A percentile compares a stretch with the other conserved stretches of the same genome.
phyloP scores from a whole-genome alignment of 2,888 invertebrate genomes.

The Sympetrum striolatum region DNA sequence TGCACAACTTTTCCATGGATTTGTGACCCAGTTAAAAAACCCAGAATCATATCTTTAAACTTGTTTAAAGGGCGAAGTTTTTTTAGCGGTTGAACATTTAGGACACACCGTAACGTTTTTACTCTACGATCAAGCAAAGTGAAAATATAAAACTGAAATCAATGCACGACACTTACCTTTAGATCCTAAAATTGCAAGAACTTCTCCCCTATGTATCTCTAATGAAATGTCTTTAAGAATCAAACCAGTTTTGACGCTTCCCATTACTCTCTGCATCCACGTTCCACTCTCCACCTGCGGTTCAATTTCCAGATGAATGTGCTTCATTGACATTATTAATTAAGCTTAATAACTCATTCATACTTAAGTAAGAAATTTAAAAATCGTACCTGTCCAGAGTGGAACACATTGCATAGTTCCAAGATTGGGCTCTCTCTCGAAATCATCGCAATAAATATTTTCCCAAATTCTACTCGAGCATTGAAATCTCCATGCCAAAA shows the following conservation, averaged over 20 bases:
- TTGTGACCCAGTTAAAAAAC: neutral
- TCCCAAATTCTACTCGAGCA: neutral
- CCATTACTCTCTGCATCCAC: slow-evolving; percentile 75
- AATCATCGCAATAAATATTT: neutral
- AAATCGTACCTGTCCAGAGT: slow-evolving; percentile 80
- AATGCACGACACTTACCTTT: slow-evolving; percentile 68
- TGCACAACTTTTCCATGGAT: neutral
- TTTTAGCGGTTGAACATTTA: neutral
- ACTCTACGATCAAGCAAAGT: no score
- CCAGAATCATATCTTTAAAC: neutral
- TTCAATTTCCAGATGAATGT: neutral
- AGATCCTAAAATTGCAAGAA: slow-evolving; percentile 90
- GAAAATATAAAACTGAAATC: neutral
- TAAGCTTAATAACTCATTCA: neutral
- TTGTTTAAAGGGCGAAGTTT: neutral
- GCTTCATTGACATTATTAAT: neutral
- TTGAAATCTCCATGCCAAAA: slow-evolving; percentile 27
- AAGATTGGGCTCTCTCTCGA: slow-evolving; percentile 26
- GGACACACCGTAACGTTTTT: no score
- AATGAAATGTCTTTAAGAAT: slow-evolving; percentile 93
- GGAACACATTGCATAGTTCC: slow-evolving; percentile 87
- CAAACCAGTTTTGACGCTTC: slow-evolving; percentile 81
- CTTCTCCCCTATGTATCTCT: slow-evolving; percentile 90
- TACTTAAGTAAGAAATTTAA: neutral
- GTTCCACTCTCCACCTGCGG: slow-evolving; percentile 79